Evolutionary conservation across 2,888 invertebrate species (phyloP).

Genomic region (Acleris cristana): DNA sequence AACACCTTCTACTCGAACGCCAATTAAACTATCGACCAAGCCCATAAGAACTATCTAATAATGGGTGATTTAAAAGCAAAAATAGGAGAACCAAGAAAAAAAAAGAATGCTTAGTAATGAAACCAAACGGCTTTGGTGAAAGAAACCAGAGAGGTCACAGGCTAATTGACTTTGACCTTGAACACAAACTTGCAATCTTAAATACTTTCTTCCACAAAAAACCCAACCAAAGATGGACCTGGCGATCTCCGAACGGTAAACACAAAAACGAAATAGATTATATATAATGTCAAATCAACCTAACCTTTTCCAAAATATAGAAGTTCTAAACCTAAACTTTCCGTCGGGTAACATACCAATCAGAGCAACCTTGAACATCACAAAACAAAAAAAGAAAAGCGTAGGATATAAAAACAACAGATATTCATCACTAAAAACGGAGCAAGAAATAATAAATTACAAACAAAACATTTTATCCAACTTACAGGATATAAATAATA

Average conservation of each 20-base stretch:
- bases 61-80: not conserved
- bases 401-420: not conserved
- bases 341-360: slow-evolving; percentile 11
- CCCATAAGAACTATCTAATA: not conserved
- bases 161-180: slow-evolving; percentile 15
- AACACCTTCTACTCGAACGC: not conserved
- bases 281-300: slow-evolving; percentile 4
- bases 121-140: slow-evolving; percentile 30
- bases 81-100: slow-evolving; percentile 24
- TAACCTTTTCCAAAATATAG: slow-evolving; percentile 6
- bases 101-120: slow-evolving; percentile 25
- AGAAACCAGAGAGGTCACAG: slow-evolving; percentile 24
- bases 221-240: slow-evolving; percentile 30
- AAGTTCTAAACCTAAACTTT: not conserved
- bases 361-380: slow-evolving; percentile 4
- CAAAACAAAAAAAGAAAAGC: not conserved
- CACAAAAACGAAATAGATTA: slow-evolving; percentile 33
- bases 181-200: slow-evolving; percentile 23
- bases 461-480: not conserved
- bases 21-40: not conserved
- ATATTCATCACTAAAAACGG: too few relatives aligned
- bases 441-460: not conserved
- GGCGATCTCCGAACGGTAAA: slow-evolving; percentile 28
- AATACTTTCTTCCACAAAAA: slow-evolving; percentile 34
- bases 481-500: not conserved